These are phyloP conservation scores for Andrena trimmerana DNA, from an alignment of 2,888 invertebrate genomes.

Conservation along the genomic window DNA sequence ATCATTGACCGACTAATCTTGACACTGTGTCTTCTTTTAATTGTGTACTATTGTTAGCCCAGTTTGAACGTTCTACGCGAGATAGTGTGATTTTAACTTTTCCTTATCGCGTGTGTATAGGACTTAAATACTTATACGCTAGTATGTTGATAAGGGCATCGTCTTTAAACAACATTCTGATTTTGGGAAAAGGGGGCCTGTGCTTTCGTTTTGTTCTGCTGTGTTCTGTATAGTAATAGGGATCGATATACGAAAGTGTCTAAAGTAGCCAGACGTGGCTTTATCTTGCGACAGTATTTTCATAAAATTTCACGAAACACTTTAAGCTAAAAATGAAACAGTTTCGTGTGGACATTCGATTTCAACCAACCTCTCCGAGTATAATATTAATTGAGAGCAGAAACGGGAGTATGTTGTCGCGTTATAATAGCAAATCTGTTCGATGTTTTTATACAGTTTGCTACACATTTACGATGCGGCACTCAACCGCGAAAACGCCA, in stretches of 20 bases:
- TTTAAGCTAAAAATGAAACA: neutral
- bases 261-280: neutral
- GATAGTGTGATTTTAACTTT: constrained; percentile 10
- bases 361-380: neutral
- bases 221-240: neutral
- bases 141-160: neutral
- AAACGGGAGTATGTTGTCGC: neutral
- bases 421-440: neutral
- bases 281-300: neutral
- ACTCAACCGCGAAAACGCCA: constrained; percentile 62
- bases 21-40: constrained; percentile 36
- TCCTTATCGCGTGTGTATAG: neutral
- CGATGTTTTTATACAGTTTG: constrained; percentile 22
- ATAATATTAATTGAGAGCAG: neutral
- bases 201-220: neutral
- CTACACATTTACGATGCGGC: constrained; percentile 31
- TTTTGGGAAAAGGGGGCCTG: neutral
- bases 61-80: constrained; percentile 10
- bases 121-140: neutral
- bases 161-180: neutral
- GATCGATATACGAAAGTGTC: constrained; percentile 6
- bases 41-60: constrained; percentile 14
- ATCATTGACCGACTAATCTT: constrained; percentile 50
- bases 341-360: neutral
- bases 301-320: neutral